These are phyloP conservation scores for Hydrolagus affinis DNA, from an alignment of 2,113 vertebrate genomes.

Conservation along the genomic window DNA sequence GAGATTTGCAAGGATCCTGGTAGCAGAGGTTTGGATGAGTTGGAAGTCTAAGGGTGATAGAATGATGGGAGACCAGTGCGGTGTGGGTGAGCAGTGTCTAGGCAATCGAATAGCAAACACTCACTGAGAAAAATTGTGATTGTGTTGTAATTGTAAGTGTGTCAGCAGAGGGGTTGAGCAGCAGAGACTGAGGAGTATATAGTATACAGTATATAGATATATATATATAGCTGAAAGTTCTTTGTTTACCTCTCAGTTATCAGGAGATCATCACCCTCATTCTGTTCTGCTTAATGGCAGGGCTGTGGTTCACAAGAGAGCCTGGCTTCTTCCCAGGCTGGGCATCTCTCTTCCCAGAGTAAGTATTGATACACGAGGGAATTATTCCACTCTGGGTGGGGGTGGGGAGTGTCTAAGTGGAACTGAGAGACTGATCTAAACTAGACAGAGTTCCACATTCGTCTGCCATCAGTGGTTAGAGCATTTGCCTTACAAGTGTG, in stretches of 20 bases:
- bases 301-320: constrained; percentile 77
- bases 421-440: too few species aligned
- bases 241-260: constrained; percentile 51
- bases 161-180: not conserved
- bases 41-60: not conserved
- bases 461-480: too few species aligned
- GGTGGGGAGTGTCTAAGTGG: too few species aligned
- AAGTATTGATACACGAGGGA: constrained; percentile 44
- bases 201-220: too few species aligned
- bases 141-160: not conserved
- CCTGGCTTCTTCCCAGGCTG: constrained; percentile 84
- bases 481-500: too few species aligned
- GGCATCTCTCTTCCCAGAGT: constrained; percentile 70
- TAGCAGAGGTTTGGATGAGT: not conserved
- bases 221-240: not conserved
- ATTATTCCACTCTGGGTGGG: too few species aligned
- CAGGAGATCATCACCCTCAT: constrained; percentile 73
- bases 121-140: not conserved
- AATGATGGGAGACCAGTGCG: not conserved
- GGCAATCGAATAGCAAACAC: too few species aligned
- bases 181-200: not conserved
- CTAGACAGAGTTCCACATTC: too few species aligned
- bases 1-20: not conserved
- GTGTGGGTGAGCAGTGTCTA: not conserved
- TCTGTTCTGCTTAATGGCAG: constrained; percentile 71